Conservation (phyloP, 2,797 vertebrate genomes). For the Macrochelys suwanniensis region DNA sequence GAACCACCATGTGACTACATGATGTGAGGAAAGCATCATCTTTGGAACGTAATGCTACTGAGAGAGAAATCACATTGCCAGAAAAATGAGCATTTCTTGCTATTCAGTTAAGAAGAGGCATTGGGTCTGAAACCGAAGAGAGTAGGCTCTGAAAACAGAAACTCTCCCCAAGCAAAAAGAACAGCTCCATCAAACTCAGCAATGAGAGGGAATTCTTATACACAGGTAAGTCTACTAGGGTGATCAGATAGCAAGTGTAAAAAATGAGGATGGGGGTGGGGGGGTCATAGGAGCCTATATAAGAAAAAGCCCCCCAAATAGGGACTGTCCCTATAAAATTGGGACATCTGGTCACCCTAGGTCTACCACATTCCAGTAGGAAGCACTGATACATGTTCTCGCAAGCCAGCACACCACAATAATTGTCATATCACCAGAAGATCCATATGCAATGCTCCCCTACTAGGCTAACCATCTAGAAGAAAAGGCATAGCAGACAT, state of each 20-base stretch:
- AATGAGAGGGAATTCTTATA: not conserved
- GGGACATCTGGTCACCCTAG: not conserved
- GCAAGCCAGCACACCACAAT: not conserved
- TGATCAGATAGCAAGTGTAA: no score
- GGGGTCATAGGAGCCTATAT: no score
- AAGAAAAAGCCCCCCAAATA: no score
- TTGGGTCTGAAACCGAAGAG: not conserved
- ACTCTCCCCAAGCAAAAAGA: not conserved
- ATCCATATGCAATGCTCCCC: not conserved
- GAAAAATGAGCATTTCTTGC: not conserved
- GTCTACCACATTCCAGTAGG: not conserved
- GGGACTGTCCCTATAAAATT: no score
- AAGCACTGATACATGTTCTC: not conserved
- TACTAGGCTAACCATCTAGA: not conserved
- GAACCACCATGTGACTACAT: not conserved
- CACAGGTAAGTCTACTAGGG: not conserved
- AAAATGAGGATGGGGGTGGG: no score
- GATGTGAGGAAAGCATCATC: rapidly evolving
- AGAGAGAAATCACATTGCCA: not conserved
- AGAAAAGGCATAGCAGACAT: not conserved
- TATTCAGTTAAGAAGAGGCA: not conserved
- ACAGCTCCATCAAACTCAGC: not conserved
- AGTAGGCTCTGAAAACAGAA: not conserved
- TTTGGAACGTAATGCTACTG: not conserved
- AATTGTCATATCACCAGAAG: not conserved